A percentile compares a stretch with the other conserved stretches of the same genome.
Evolutionary conservation across 1,140 invertebrate species (phyloP).

Genomic region (Papilio machaon): DNA sequence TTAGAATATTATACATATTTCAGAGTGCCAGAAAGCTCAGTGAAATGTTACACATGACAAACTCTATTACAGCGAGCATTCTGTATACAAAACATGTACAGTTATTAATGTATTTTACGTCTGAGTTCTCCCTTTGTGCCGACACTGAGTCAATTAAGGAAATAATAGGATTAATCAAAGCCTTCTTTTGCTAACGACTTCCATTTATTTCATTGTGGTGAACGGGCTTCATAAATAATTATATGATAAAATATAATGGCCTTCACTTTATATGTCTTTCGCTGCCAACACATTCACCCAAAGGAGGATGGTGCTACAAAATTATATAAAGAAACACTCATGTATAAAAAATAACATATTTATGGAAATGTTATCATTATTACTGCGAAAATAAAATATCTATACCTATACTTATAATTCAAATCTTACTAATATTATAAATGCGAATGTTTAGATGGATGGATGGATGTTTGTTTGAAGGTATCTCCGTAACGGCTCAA

Average conservation of each 20-base stretch:
- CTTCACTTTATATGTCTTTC: not conserved
- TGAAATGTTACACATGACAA: conserved; percentile 21
- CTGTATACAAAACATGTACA: conserved; percentile 11
- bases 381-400: too few species aligned
- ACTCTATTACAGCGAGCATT: conserved; percentile 1
- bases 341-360: too few species aligned
- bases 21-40: conserved; percentile 1
- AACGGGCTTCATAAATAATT: not conserved
- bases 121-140: not conserved
- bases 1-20: not conserved
- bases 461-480: too few species aligned
- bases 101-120: conserved; percentile 23
- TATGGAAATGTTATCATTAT: too few species aligned
- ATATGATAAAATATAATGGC: not conserved
- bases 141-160: conserved; percentile 24
- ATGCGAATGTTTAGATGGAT: too few species aligned
- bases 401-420: too few species aligned
- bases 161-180: conserved; percentile 24
- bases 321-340: too few species aligned
- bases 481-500: too few species aligned
- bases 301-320: too few species aligned
- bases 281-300: not conserved
- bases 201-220: not conserved
- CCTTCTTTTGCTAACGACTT: conserved; percentile 27
- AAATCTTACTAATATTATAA: too few species aligned